These are phyloP conservation scores for Apis dorsata DNA, from an alignment of 1,140 invertebrate genomes.

Conservation along the genomic window DNA sequence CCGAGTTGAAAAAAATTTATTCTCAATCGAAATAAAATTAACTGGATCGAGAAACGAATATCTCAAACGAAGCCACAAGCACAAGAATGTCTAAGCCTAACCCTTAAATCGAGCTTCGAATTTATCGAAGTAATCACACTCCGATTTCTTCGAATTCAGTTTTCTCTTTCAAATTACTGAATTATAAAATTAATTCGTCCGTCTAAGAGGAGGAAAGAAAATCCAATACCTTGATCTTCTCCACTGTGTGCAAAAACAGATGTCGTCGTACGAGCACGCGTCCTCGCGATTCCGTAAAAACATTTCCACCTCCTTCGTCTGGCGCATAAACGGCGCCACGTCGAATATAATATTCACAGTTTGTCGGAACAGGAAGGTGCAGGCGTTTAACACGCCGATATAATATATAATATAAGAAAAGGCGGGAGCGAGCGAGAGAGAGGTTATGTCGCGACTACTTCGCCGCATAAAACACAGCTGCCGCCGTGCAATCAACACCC, in stretches of 20 bases:
- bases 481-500: slow-evolving; percentile 73
- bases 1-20: too few relatives aligned
- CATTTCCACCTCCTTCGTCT: background rate
- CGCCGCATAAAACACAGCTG: slow-evolving; percentile 73
- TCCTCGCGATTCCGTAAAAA: slow-evolving; percentile 41
- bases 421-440: slow-evolving; percentile 27
- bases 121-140: too few relatives aligned
- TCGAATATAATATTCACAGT: slow-evolving; percentile 74
- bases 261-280: slow-evolving; percentile 20
- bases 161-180: too few relatives aligned
- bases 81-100: too few relatives aligned
- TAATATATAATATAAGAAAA: slow-evolving; percentile 76
- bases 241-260: slow-evolving; percentile 32
- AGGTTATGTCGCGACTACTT: slow-evolving; percentile 45
- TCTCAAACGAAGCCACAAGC: too few relatives aligned
- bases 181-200: too few relatives aligned
- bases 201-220: background rate
- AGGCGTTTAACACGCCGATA: slow-evolving; percentile 75
- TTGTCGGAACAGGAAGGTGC: slow-evolving; percentile 74
- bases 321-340: slow-evolving; percentile 20
- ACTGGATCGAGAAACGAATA: too few relatives aligned
- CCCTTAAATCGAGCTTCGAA: too few relatives aligned
- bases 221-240: slow-evolving; percentile 32
- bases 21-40: too few relatives aligned
- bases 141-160: too few relatives aligned